Conservation (phyloP, 2,113 vertebrate genomes). For the Corapipo altera region DNA sequence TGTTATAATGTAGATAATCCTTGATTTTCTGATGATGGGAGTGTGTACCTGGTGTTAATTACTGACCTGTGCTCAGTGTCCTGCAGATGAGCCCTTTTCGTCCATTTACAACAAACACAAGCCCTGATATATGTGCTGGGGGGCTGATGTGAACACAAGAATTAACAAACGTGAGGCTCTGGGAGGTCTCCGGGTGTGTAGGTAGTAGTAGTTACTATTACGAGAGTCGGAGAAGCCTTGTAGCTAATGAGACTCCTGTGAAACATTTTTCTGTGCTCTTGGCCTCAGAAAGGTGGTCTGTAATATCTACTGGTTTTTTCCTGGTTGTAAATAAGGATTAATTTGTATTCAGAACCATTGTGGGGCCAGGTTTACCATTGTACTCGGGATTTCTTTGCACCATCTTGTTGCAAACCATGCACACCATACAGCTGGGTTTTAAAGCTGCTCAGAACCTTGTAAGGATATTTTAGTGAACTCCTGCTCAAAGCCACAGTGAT, state of each 20-base stretch:
- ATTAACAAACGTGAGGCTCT: background rate
- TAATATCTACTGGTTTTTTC: fast-evolving
- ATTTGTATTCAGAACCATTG: background rate
- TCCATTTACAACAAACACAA: background rate
- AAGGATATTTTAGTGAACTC: background rate
- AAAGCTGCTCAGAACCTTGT: background rate
- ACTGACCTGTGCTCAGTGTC: background rate
- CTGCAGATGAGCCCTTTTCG: background rate
- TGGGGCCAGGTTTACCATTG: background rate
- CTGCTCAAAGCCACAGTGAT: background rate
- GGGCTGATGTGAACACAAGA: background rate
- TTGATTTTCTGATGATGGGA: background rate
- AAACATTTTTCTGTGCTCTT: background rate
- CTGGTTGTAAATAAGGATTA: background rate
- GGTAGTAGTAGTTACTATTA: background rate
- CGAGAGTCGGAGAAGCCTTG: background rate
- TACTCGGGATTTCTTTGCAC: background rate
- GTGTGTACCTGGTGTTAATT: background rate
- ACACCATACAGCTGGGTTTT: background rate
- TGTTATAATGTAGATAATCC: background rate
- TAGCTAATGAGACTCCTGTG: background rate
- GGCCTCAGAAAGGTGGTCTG: background rate
- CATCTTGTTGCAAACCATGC: background rate
- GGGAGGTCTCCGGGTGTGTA: background rate
- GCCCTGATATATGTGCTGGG: background rate